A percentile compares a stretch with the other conserved stretches of the same genome.
phyloP scores from a whole-genome alignment of 2,797 vertebrate genomes.

The Macropodus opercularis region DNA sequence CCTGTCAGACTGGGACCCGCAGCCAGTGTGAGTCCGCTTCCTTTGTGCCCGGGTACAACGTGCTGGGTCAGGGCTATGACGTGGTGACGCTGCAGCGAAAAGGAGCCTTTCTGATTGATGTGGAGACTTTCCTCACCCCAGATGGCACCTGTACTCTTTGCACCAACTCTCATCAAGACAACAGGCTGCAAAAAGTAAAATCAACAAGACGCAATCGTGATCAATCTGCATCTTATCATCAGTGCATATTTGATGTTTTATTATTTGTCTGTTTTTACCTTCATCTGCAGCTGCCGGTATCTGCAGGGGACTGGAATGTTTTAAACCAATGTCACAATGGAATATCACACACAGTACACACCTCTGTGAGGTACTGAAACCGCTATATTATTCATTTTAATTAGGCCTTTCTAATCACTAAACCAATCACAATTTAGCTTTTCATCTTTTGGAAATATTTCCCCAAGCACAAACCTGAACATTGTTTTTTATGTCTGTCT shows the following conservation, averaged over 20 bases:
- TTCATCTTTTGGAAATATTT: too few relatives aligned
- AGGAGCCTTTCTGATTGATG: conserved; percentile 33
- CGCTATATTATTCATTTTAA: not conserved
- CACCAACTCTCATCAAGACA: conserved; percentile 25
- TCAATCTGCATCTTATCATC: not conserved
- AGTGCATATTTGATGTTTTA: not conserved
- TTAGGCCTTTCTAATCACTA: too few relatives aligned
- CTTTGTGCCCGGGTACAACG: conserved; percentile 55
- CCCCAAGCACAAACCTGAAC: too few relatives aligned
- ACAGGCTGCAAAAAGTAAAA: conserved; percentile 40
- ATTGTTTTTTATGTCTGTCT: too few relatives aligned
- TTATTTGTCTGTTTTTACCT: not conserved
- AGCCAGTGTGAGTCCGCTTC: conserved; percentile 23
- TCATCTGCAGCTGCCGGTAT: conserved; percentile 48
- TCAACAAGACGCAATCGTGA: not conserved
- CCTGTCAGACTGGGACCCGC: not conserved
- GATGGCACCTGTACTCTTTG: conserved; percentile 16
- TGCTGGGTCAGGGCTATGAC: conserved; percentile 55
- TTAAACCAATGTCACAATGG: not conserved
- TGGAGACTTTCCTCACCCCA: conserved; percentile 25
- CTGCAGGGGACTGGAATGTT: conserved; percentile 44
- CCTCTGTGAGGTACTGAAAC: conserved; percentile 28
- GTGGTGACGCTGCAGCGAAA: conserved; percentile 37
- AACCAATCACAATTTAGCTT: too few relatives aligned
- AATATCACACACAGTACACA: conserved; percentile 6